Conservation (phyloP, 2,888 invertebrate genomes). For the Drosophila multiciliata region DNA sequence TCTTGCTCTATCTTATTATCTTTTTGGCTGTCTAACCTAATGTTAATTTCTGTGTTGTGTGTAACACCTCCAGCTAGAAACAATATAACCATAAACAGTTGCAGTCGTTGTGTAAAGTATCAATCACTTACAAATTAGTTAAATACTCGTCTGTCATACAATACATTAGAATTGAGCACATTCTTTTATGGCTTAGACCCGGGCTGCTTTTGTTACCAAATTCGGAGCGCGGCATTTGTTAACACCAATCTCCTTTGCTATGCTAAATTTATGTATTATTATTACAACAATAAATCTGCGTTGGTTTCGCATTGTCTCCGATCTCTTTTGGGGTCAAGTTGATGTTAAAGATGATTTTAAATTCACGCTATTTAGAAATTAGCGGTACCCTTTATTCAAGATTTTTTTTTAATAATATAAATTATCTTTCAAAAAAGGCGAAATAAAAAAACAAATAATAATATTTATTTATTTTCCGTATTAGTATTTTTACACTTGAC, state of each 20-base stretch:
- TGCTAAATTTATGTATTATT: conserved; percentile 53
- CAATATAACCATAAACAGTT: conserved; percentile 11
- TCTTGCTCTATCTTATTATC: conserved; percentile 5
- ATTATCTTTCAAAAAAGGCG: background rate
- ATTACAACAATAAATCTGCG: conserved; percentile 54
- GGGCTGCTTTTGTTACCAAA: conserved; percentile 40
- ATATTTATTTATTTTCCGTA: background rate
- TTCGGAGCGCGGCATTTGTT: conserved; percentile 42
- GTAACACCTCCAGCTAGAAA: conserved; percentile 45
- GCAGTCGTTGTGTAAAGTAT: conserved; percentile 36
- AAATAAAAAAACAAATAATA: background rate
- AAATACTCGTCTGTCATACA: conserved; percentile 14
- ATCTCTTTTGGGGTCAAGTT: conserved; percentile 60
- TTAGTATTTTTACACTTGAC: background rate
- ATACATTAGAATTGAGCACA: conserved; percentile 27
- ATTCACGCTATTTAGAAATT: conserved; percentile 58
- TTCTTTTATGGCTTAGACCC: conserved; percentile 8
- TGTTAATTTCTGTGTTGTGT: conserved; percentile 21
- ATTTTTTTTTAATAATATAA: background rate
- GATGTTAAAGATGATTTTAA: conserved; percentile 27
- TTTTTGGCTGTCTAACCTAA: conserved; percentile 7
- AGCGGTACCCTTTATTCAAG: conserved; percentile 32
- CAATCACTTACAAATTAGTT: conserved; percentile 50
- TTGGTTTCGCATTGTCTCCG: conserved; percentile 52
- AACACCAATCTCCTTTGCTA: conserved; percentile 36